Base-by-base conservation (phyloP, 2,888 invertebrate species). In the Drosophila putrida region DNA sequence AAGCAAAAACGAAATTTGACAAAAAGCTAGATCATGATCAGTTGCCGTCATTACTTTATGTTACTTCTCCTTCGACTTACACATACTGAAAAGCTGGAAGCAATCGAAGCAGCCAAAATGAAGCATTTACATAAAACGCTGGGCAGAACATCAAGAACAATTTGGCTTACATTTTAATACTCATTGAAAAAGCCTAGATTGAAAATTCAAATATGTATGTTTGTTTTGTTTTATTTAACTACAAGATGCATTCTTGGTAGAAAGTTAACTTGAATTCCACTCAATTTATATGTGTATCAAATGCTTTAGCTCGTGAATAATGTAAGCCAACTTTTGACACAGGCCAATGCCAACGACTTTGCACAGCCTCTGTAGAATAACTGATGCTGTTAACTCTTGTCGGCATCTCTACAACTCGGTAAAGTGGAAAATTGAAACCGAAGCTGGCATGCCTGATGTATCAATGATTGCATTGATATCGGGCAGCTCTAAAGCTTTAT, bases 361-460 rank as follows among this genome's bases (percentile, higher is more conserved):
- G 20, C 11, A 33, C 28, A 38, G 20, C 11, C 41, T 38, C 38
- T 28, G 20, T 11, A 47, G n/a, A n/a, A n/a, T n/a, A 6, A n/a
- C 35, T 35, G 38, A 33, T 41, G 39, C 11, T 46, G 20, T 25
- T 36, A 54, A 44, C 57, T 54, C 60, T 50, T 82, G 66, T 69
- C 69, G 61, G n/a, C 39, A 69, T 61, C 58, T 59, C 67, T 49
- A 35, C 31, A 57, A 57, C 43, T 68, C 59, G 62, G 35, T 61
- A 80, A 73, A 80, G 80, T 78, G 78, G 78, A 75, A 83, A 87
- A 87, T 87, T 80, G 73, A 73, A 75, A 78, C 65, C 54, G 72
- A 71, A 76, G 74, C 75, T 63, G 46, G 31, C 79, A 49, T 44
- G 51, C 67, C 60, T 73, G 72, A 65, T 71, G 66, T 65, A 38